Evolutionary conservation across 92 coral and sea anemone species (phyloP).

Genomic region (Palythoa caribaeorum): DNA sequence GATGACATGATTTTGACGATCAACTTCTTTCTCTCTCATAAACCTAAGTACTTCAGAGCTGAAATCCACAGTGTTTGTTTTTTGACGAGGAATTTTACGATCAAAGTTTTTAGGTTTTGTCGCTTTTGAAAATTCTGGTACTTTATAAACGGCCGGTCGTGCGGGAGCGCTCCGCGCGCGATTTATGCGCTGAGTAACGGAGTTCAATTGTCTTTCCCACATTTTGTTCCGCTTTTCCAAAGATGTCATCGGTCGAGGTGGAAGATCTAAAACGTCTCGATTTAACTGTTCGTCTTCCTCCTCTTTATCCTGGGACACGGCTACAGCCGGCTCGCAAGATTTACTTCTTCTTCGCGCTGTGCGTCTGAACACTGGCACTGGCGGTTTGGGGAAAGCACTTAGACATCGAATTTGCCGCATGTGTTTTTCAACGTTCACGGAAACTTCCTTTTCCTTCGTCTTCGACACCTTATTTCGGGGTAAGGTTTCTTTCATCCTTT

Average conservation of each 20-base stretch:
- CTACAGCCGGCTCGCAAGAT: conserved; percentile 69
- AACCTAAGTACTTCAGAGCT: conserved; percentile 71
- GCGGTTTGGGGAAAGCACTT: conserved; percentile 84
- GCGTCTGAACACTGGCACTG: conserved; percentile 71
- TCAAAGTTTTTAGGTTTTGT: conserved; percentile 7
- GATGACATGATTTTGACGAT: conserved; percentile 73
- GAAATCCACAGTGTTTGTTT: conserved; percentile 47
- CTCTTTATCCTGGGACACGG: neutral
- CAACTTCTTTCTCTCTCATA: conserved; percentile 69
- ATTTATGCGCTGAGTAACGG: conserved; percentile 84
- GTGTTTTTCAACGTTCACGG: conserved; percentile 48
- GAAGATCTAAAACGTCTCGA: conserved; percentile 23
- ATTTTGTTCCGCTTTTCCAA: conserved; percentile 76
- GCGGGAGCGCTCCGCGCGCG: conserved; percentile 96
- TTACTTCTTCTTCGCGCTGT: conserved; percentile 54
- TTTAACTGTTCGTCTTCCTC: neutral
- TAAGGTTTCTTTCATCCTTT: conserved; percentile 58
- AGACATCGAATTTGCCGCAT: conserved; percentile 76
- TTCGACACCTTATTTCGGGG: conserved; percentile 34
- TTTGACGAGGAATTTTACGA: conserved; percentile 35
- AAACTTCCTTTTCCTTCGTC: conserved; percentile 21
- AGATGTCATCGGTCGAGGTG: conserved; percentile 93
- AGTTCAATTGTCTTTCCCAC: conserved; percentile 86
- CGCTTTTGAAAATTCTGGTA: conserved; percentile 73
- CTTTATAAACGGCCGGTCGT: conserved; percentile 64